Percentiles rank a stretch among this genome's conserved stretches.
These are phyloP conservation scores for Diacarnus erythraeanus DNA, from an alignment of 37 sponge, comb jelly and placozoan species.

Conservation along the genomic window DNA sequence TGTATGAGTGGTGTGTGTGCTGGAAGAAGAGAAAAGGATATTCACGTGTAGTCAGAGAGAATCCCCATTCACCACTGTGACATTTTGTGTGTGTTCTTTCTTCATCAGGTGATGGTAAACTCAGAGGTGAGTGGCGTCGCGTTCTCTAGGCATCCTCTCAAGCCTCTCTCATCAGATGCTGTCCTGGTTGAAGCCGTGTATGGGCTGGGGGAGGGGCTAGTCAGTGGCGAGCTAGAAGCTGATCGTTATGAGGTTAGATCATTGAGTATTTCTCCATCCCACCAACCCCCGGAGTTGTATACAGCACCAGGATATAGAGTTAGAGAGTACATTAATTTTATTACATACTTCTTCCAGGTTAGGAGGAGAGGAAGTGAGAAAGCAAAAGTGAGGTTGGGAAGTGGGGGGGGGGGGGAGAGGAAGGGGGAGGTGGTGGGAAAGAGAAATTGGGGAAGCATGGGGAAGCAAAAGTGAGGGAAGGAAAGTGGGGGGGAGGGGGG, in stretches of 20 bases:
- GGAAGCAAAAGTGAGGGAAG: too few relatives aligned
- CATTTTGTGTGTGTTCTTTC: not conserved
- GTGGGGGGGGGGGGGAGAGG: too few relatives aligned
- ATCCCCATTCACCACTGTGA: not conserved
- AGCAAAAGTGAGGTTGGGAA: too few relatives aligned
- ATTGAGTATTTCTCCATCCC: too few relatives aligned
- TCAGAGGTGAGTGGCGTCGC: conserved; percentile 82
- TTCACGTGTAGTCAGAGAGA: not conserved
- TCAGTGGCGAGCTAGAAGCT: conserved; percentile 79
- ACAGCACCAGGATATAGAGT: not conserved
- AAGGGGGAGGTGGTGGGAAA: too few relatives aligned
- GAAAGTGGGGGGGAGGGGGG: too few relatives aligned
- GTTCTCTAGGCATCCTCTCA: conserved; percentile 87
- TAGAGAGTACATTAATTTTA: not conserved
- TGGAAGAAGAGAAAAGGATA: not conserved
- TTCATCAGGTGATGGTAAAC: conserved; percentile 80
- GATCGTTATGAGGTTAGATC: conserved; percentile 79
- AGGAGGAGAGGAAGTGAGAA: too few relatives aligned
- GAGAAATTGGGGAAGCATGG: too few relatives aligned
- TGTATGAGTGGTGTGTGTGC: not conserved
- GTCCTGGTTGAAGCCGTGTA: conserved; percentile 83
- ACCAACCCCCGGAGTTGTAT: too few relatives aligned
- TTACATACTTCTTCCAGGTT: not conserved
- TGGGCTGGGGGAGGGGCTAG: conserved; percentile 89
- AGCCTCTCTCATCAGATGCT: conserved; percentile 57